phyloP scores from a whole-genome alignment of 2,113 vertebrate species.

The Protobothrops flavoviridis region DNA sequence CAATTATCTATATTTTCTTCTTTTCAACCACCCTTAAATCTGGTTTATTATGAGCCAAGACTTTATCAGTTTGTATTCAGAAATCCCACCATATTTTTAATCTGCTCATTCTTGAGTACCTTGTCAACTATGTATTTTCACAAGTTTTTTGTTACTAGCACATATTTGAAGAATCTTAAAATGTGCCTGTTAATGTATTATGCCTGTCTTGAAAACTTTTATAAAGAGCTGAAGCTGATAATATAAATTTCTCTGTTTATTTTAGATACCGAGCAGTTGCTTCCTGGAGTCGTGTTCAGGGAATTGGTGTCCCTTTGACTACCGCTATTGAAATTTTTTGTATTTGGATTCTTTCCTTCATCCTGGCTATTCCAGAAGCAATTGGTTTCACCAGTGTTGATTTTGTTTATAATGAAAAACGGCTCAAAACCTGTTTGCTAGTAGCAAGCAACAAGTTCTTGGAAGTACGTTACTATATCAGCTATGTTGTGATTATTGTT shows the following conservation, averaged over 20 bases:
- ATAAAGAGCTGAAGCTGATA: not conserved
- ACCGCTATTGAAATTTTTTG: slow-evolving; percentile 90
- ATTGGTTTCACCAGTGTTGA: slow-evolving; percentile 81
- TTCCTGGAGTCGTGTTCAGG: slow-evolving; percentile 96
- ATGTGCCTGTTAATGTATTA: not conserved
- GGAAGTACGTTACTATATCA: slow-evolving; percentile 68
- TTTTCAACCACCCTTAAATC: not conserved
- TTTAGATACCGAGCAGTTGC: slow-evolving; percentile 94
- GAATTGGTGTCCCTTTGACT: slow-evolving; percentile 89
- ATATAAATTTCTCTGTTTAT: slow-evolving; percentile 12
- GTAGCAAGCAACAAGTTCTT: slow-evolving; percentile 74
- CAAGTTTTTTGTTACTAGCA: not conserved
- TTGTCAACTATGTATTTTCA: not conserved
- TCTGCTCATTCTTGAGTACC: not conserved
- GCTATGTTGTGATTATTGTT: not conserved
- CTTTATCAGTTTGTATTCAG: not conserved
- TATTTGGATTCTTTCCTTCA: slow-evolving; percentile 90
- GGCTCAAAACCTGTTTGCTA: slow-evolving; percentile 84
- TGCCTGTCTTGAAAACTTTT: not conserved
- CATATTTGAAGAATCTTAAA: not conserved
- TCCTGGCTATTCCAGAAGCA: slow-evolving; percentile 91
- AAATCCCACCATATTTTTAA: not conserved
- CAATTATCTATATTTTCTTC: not conserved
- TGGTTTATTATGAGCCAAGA: not conserved
- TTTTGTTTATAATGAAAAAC: slow-evolving; percentile 74